Evolutionary conservation across 2,797 vertebrate species (phyloP), one percentile per base, ranked within the genome.

Genomic region (Chanos chanos): DNA sequence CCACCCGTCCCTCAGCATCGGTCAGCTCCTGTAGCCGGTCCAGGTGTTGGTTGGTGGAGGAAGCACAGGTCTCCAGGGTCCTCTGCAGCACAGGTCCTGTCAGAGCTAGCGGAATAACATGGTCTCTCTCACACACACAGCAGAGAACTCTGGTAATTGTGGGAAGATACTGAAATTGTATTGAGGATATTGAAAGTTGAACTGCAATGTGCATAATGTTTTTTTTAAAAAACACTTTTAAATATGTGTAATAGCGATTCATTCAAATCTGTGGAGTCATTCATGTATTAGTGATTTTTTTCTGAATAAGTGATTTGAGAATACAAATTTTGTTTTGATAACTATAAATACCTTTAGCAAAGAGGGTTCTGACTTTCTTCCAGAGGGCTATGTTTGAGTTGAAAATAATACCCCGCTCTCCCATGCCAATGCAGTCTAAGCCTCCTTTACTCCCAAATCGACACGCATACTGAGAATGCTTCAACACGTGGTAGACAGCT

Each of bases 351-450:
- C 96, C 95, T 94, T 90, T 97, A 54, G 81, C 86, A 74, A 96
- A 99, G 76, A 91, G 96, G 15, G 85, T 77, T 0, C 95, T 90
- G 0, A 90, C 84, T 67, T 81, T 89, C 72, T 86, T 97, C 96
- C 95, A 98, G 39, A 92, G 80, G 0, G 76, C 65, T 0, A 93
- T 68, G 12, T 98, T 92, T 62, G 90, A 97, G 73, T 98, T 99
- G 36, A 98, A 99, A 64, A 98, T 97, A 74, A 99, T 88, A 8
- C 95, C 95, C 0, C 90, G 91, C 76, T 94, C 94, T 0, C 97
- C 81, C 96, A 99, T 99, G 61, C 95, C 94, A 0, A 98, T 77
- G 70, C 92, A 94, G 73, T 93, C 88, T 8, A 98, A 75, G 0
- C 95, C 96, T 5, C 71, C 81, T 41, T 89, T 91, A 76, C 93